Evolutionary conservation across 35 echinoderm and acorn worm species (phyloP).

Genomic region (Hemicentrotus pulcherrimus): DNA sequence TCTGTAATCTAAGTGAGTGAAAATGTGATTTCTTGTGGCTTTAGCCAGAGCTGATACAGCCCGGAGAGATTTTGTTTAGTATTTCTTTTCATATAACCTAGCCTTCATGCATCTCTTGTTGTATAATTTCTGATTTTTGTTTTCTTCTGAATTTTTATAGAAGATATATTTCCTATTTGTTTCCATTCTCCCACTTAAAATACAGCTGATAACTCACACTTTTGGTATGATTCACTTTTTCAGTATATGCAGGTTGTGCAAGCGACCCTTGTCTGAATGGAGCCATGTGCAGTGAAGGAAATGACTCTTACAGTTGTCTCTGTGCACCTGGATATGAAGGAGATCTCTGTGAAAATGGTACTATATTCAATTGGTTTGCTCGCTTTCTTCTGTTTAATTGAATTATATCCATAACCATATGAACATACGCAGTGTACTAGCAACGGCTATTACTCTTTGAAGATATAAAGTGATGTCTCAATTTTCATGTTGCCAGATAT

Average conservation of each 20-base stretch:
- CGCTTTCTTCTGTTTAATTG: too few species aligned
- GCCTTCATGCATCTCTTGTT: neutral
- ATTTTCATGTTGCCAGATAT: neutral
- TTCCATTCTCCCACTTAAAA: neutral
- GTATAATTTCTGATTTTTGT: too few species aligned
- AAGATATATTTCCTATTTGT: too few species aligned
- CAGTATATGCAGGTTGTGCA: constrained; percentile 67
- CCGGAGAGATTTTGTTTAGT: too few species aligned
- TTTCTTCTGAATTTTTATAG: too few species aligned
- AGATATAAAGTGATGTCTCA: too few species aligned
- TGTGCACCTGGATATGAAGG: constrained; percentile 68
- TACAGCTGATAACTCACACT: neutral
- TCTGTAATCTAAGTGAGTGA: neutral
- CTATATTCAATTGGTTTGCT: neutral
- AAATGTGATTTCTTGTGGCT: too few species aligned
- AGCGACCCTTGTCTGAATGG: constrained; percentile 81
- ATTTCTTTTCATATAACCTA: neutral
- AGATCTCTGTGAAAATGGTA: constrained; percentile 70
- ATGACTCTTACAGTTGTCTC: constrained; percentile 60
- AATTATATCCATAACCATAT: too few species aligned
- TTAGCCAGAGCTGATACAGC: too few species aligned
- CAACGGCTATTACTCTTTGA: too few species aligned
- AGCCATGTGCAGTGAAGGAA: constrained; percentile 66
- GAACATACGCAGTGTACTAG: too few species aligned
- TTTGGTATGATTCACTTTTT: neutral